Percentiles rank a stretch among this genome's conserved stretches.
phyloP scores from a whole-genome alignment of 2,797 vertebrate genomes.

The Characodon lateralis region DNA sequence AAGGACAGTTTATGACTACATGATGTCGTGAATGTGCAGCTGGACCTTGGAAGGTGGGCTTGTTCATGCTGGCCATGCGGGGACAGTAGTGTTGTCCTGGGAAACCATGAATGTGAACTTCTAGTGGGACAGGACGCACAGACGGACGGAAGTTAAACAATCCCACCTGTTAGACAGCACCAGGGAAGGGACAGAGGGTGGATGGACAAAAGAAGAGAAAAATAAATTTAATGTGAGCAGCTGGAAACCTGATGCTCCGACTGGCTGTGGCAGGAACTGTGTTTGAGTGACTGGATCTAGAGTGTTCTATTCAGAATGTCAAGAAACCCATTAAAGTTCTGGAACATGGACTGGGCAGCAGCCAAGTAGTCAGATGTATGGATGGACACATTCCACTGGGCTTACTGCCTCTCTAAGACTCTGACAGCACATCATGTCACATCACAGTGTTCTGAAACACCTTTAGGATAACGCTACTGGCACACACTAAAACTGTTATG shows the following conservation, averaged over 20 bases:
- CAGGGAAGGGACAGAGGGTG: background rate
- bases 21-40: background rate
- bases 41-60: slow-evolving; percentile 94
- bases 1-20: background rate
- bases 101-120: slow-evolving; percentile 97
- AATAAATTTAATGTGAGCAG: slow-evolving; percentile 66
- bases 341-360: slow-evolving; percentile 65
- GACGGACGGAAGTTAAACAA: slow-evolving; percentile 98
- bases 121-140: slow-evolving; percentile 94
- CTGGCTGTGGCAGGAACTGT: slow-evolving; percentile 67
- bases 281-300: background rate
- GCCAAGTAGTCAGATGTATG: slow-evolving; percentile 64
- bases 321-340: slow-evolving; percentile 58
- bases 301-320: slow-evolving; percentile 32
- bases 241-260: slow-evolving; percentile 71
- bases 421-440: slow-evolving; percentile 14
- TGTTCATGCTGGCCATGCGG: slow-evolving; percentile 99
- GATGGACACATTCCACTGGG: slow-evolving; percentile 38
- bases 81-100: slow-evolving; percentile 98
- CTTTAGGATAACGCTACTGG: background rate
- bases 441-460: background rate
- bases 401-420: slow-evolving; percentile 27
- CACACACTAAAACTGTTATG: background rate
- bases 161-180: slow-evolving; percentile 85
- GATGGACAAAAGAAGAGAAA: slow-evolving; percentile 1